Percentiles rank a stretch among this genome's conserved stretches.
Evolutionary conservation across 2,113 vertebrate species (phyloP).

Genomic region (Xenus cinereus): DNA sequence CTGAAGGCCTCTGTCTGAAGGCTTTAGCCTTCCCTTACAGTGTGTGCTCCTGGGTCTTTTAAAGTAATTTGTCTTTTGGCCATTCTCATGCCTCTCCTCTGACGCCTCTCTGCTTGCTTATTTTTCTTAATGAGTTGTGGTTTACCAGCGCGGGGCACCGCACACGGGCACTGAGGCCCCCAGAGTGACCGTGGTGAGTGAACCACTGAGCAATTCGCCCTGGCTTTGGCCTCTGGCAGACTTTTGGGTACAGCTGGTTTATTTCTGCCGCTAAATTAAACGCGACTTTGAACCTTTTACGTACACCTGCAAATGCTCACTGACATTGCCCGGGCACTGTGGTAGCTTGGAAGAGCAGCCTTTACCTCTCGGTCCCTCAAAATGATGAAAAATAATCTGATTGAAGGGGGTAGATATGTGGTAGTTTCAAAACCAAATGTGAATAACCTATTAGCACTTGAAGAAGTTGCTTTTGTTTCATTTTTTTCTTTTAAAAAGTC

Average conservation of each 20-base stretch:
- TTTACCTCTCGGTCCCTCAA: background rate
- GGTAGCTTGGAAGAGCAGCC: background rate
- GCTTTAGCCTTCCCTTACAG: background rate
- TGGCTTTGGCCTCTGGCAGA: background rate
- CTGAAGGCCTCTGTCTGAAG: no score
- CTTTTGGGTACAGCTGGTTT: background rate
- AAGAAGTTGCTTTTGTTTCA: background rate
- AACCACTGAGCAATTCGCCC: background rate
- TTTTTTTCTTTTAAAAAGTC: background rate
- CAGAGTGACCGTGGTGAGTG: background rate
- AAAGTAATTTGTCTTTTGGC: background rate
- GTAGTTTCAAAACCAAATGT: background rate
- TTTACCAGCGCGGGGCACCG: background rate
- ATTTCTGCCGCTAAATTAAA: background rate
- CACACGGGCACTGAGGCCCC: background rate
- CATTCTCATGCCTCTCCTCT: background rate
- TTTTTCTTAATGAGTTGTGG: background rate
- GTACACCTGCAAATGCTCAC: background rate
- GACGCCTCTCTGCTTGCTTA: background rate
- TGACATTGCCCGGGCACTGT: background rate
- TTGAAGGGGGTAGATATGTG: background rate
- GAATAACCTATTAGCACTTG: background rate
- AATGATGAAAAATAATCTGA: background rate
- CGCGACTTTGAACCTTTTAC: background rate
- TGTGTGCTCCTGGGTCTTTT: background rate